Conservation (phyloP, 2,113 vertebrate species). For the Polyodon spathula region DNA sequence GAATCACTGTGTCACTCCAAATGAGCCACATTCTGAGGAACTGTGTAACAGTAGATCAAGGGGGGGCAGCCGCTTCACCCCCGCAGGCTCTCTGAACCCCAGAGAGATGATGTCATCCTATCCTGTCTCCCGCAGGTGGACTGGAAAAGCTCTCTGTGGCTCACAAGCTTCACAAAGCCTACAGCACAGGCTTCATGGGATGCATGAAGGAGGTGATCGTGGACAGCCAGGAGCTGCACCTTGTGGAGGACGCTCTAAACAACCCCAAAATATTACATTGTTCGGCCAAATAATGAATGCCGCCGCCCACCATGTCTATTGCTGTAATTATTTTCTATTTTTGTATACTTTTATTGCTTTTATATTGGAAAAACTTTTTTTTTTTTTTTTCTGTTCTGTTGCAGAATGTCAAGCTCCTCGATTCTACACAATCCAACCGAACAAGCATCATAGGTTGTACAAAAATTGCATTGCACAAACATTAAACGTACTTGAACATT, state of each 20-base stretch:
- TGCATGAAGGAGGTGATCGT: conserved; percentile 84
- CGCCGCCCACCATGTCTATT: conserved; percentile 59
- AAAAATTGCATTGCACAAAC: too few species aligned
- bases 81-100: neutral
- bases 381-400: conserved; percentile 23
- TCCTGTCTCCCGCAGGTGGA: conserved; percentile 61
- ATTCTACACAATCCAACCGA: conserved; percentile 33
- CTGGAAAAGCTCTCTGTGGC: conserved; percentile 67
- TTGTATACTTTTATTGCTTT: conserved; percentile 96
- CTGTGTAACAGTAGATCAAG: too few species aligned
- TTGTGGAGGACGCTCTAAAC: conserved; percentile 86
- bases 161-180: conserved; percentile 82
- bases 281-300: conserved; percentile 66
- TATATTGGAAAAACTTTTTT: conserved; percentile 66
- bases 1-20: too few species aligned
- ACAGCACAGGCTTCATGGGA: conserved; percentile 81
- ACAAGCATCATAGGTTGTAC: too few species aligned
- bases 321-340: conserved; percentile 99
- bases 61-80: neutral
- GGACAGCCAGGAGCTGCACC: conserved; percentile 79
- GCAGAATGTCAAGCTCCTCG: conserved; percentile 33
- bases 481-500: conserved; percentile 54
- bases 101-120: neutral
- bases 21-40: too few species aligned
- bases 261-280: conserved; percentile 81